Percentiles rank a stretch among this genome's conserved stretches.
These are phyloP conservation scores for Aradophagus sp. DNA, from an alignment of 1,140 invertebrate genomes.

Conservation along the genomic window DNA sequence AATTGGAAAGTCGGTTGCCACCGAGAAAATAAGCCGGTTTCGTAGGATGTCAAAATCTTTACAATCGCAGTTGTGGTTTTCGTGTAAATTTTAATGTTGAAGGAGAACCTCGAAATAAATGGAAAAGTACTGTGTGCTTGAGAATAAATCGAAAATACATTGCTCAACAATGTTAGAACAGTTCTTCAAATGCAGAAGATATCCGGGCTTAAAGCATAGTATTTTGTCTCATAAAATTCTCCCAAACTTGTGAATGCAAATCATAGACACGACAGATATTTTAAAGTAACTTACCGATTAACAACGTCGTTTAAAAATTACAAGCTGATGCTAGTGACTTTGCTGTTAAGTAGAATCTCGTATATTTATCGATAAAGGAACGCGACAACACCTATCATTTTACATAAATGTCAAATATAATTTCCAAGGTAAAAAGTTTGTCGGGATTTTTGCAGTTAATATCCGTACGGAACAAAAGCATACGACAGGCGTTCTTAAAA, in stretches of 20 bases:
- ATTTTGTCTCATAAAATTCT: too few relatives aligned
- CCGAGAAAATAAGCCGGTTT: not conserved
- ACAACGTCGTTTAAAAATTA: slow-evolving; percentile 10
- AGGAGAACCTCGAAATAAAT: not conserved
- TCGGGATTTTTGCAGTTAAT: slow-evolving; percentile 13
- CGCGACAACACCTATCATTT: slow-evolving; percentile 21
- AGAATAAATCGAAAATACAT: too few relatives aligned
- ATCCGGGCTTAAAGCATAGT: too few relatives aligned
- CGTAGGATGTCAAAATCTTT: not conserved
- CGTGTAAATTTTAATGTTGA: too few relatives aligned
- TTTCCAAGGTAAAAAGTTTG: slow-evolving; percentile 8
- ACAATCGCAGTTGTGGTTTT: too few relatives aligned
- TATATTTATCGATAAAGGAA: slow-evolving; percentile 9
- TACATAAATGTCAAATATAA: slow-evolving; percentile 20
- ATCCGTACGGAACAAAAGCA: slow-evolving; percentile 6
- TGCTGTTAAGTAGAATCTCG: slow-evolving; percentile 1
- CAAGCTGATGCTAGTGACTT: not conserved
- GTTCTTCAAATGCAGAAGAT: too few relatives aligned
- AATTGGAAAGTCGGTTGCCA: slow-evolving; percentile 12
- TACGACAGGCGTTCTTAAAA: not conserved
- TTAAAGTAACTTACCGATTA: not conserved
- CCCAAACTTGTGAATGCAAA: too few relatives aligned
- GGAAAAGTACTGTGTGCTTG: too few relatives aligned
- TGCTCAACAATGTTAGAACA: too few relatives aligned
- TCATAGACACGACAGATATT: too few relatives aligned